Conservation (phyloP, 1,140 invertebrate genomes). For the Drosophila auraria region DNA sequence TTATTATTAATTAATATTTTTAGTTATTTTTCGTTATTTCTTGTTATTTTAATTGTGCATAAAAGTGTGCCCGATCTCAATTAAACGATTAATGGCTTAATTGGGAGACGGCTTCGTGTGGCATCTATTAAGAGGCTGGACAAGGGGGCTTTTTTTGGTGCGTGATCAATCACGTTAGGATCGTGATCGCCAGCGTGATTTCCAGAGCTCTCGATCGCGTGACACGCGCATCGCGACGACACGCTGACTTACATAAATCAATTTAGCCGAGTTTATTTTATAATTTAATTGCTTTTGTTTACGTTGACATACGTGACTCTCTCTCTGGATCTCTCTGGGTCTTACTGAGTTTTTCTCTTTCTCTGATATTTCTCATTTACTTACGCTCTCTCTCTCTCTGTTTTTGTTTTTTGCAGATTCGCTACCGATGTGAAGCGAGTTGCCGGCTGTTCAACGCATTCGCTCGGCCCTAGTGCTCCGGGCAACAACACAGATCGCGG, state of each 20-base stretch:
- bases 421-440: conserved; percentile 58
- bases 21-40: neutral
- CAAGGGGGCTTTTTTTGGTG: neutral
- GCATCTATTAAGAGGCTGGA: neutral
- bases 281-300: conserved; percentile 78
- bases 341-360: conserved; percentile 5
- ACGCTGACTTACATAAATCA: conserved; percentile 72
- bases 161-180: conserved; percentile 37
- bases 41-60: neutral
- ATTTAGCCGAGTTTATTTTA: conserved; percentile 76
- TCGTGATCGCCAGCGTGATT: conserved; percentile 24
- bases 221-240: conserved; percentile 36
- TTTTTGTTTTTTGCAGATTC: conserved; percentile 41
- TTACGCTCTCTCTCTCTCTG: conserved; percentile 18
- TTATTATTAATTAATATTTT: neutral
- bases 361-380: conserved; percentile 15
- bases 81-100: conserved; percentile 50
- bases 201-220: conserved; percentile 28
- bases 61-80: conserved; percentile 33
- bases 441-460: conserved; percentile 65
- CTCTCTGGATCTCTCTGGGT: conserved; percentile 2
- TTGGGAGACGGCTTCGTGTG: conserved; percentile 24
- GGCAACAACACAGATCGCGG: conserved; percentile 62
- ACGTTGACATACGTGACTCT: conserved; percentile 38
- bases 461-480: conserved; percentile 68